Evolutionary conservation across 2,888 invertebrate genomes (phyloP), one percentile per base, ranked within the genome.

Genomic region (Heliconius aoede): DNA sequence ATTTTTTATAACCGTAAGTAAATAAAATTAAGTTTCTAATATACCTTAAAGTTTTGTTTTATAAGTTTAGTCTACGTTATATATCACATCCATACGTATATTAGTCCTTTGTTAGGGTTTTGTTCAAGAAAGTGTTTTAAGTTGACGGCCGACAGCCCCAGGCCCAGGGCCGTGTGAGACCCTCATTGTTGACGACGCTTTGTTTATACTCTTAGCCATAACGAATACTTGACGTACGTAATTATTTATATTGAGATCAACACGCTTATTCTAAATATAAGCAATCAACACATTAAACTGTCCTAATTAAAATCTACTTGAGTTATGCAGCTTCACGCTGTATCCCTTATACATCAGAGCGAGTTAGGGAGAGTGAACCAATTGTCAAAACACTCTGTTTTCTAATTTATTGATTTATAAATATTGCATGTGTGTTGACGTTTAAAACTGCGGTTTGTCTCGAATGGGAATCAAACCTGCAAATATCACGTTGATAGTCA

Each of bases 151-250:
- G 80, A 80, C 80, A 82, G 82, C 80, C 71, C 68, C 68, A 24
- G 51, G 81, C 71, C 68, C 68, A 24, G 51, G 81, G 79, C 32
- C 76, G 74, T 71, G 87, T 87, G 87, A 87, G 84, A 87, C 85
- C 86, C 83, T 86, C 77, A 86, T 89, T 90, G 89, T 85, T 84
- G 75, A 80, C 78, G 74, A 77, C 82, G 83, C 88, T 88, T 90
- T 89, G 88, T 88, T 85, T 83, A 84, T 80, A 82, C 83, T 86
- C 84, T 84, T 76, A 74, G 51, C 72, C 51, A 73, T 73, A 76
- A 77, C 74, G 28, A 75, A 60, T 55, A 68, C 51, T 58, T 55
- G 62, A 72, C 46, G 51, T 75, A 51, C 26, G 40, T 75, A 62
- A 69, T 69, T 32, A 67, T 51, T 75, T 51, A 55, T 24, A 64